A percentile compares a stretch with the other conserved stretches of the same genome.
Evolutionary conservation across 2,113 vertebrate species (phyloP).

Genomic region (Sprattus sprattus): DNA sequence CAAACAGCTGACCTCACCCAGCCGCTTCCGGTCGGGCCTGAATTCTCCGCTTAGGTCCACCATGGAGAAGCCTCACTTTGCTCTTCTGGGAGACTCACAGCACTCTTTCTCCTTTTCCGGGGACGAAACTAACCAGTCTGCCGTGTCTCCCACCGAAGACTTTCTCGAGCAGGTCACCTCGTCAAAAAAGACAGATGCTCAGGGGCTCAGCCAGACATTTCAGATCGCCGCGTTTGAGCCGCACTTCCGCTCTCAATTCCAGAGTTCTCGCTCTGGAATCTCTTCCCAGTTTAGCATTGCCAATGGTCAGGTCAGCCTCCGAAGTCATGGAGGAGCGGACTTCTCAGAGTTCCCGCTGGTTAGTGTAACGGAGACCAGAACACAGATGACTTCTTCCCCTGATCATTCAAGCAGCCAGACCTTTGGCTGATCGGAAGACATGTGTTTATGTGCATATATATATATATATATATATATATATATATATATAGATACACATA

Average conservation of each 20-base stretch:
- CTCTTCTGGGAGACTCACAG: constrained; percentile 93
- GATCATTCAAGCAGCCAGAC: constrained; percentile 93
- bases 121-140: constrained; percentile 89
- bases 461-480: constrained; percentile 28
- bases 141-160: constrained; percentile 91
- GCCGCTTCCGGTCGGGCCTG: constrained; percentile 91
- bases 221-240: constrained; percentile 95
- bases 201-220: constrained; percentile 90
- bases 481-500: constrained; percentile 13
- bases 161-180: constrained; percentile 95
- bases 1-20: constrained; percentile 90
- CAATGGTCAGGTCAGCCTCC: constrained; percentile 93
- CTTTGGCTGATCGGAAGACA: constrained; percentile 80
- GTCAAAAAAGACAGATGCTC: constrained; percentile 92
- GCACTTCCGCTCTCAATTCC: constrained; percentile 93
- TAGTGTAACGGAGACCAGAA: constrained; percentile 90
- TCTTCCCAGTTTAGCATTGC: constrained; percentile 91
- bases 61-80: constrained; percentile 95
- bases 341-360: constrained; percentile 96
- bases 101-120: constrained; percentile 96
- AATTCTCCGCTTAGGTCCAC: constrained; percentile 91
- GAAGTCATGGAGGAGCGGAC: constrained; percentile 88
- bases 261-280: constrained; percentile 83
- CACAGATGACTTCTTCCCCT: constrained; percentile 92
- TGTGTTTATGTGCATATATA: constrained; percentile 28